phyloP scores from a whole-genome alignment of 2,797 vertebrate species.

The Myotis daubentonii region DNA sequence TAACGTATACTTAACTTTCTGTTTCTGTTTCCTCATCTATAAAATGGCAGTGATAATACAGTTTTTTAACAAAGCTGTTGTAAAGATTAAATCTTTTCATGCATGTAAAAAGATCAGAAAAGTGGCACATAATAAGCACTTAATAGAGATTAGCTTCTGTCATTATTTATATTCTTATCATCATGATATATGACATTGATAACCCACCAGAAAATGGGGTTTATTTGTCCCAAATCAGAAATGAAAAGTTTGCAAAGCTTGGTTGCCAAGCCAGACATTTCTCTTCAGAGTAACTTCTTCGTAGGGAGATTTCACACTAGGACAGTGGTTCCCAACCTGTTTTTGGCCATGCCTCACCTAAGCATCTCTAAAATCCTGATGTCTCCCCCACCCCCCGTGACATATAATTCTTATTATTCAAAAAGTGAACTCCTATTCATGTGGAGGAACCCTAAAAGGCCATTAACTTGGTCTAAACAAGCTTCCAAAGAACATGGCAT shows the following conservation, averaged over 20 bases:
- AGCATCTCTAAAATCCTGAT: too few relatives aligned
- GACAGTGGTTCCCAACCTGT: too few relatives aligned
- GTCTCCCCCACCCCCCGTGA: too few relatives aligned
- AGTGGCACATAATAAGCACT: background rate
- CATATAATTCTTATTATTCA: too few relatives aligned
- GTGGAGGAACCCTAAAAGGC: too few relatives aligned
- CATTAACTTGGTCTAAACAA: too few relatives aligned
- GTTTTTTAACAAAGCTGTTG: background rate
- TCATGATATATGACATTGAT: background rate
- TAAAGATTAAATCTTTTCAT: constrained; percentile 10
- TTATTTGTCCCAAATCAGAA: constrained; percentile 23
- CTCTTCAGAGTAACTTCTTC: background rate
- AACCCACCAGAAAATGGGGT: background rate
- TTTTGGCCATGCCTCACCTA: too few relatives aligned
- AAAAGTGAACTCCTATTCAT: too few relatives aligned
- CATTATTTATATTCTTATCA: background rate
- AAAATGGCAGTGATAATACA: background rate
- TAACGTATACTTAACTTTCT: background rate
- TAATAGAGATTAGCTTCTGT: background rate
- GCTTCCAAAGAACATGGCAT: too few relatives aligned
- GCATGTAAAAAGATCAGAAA: background rate
- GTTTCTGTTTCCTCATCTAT: constrained; percentile 4
- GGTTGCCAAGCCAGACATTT: background rate
- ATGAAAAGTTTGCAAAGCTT: background rate
- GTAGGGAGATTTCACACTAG: background rate